These are phyloP conservation scores for Luperina testacea DNA, from an alignment of 2,888 invertebrate species.

Conservation along the genomic window DNA sequence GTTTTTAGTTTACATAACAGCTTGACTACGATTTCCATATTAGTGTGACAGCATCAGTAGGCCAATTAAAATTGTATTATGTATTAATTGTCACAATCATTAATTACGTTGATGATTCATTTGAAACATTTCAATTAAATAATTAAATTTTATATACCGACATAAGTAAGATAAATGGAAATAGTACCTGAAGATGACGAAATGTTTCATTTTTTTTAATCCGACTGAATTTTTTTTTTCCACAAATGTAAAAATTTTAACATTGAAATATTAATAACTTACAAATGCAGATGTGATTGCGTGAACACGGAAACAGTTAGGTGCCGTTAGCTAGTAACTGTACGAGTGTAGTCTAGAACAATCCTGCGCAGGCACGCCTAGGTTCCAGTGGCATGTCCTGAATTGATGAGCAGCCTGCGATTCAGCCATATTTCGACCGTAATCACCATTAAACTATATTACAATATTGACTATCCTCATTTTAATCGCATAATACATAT, in stretches of 20 bases:
- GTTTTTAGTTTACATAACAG: background rate
- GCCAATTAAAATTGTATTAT: slow-evolving; percentile 1
- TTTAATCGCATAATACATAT: slow-evolving; percentile 12
- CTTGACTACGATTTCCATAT: background rate
- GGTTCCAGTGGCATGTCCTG: slow-evolving; percentile 85
- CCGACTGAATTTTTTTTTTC: background rate
- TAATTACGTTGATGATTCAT: background rate
- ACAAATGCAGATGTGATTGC: slow-evolving; percentile 79
- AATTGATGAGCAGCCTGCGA: slow-evolving; percentile 77
- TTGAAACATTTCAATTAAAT: background rate
- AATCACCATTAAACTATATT: slow-evolving; percentile 45
- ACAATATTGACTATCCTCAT: slow-evolving; percentile 5
- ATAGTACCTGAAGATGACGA: background rate
- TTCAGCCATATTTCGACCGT: slow-evolving; percentile 54
- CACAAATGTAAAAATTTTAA: slow-evolving; percentile 9
- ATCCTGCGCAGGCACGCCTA: slow-evolving; percentile 82
- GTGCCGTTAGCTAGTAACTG: slow-evolving; percentile 88
- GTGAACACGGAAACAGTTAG: slow-evolving; percentile 85
- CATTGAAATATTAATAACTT: slow-evolving; percentile 64
- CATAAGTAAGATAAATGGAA: background rate
- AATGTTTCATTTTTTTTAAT: background rate
- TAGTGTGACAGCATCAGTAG: background rate
- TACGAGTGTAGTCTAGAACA: slow-evolving; percentile 87
- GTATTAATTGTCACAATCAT: background rate
- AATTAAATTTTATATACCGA: background rate